Evolutionary conservation across 2,888 invertebrate species (phyloP).

Genomic region (Leptinotarsa peninsularis): DNA sequence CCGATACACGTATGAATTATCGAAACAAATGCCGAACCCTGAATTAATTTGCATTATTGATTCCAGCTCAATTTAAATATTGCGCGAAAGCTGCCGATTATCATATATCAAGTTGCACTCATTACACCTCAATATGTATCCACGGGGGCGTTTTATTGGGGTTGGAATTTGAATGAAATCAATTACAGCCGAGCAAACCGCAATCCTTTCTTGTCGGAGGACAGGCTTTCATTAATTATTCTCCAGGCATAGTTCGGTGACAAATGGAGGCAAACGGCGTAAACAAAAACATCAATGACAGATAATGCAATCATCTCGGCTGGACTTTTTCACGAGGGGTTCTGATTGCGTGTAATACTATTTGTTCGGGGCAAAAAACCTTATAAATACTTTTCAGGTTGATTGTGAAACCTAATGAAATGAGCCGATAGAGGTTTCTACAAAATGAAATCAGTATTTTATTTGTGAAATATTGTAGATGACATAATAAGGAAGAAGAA

Average conservation of each 20-base stretch:
- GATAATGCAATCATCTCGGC: background rate
- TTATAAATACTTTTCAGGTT: too few species aligned
- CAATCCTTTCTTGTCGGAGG: background rate
- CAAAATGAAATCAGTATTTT: too few species aligned
- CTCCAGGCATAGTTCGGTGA: background rate
- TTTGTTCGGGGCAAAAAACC: background rate
- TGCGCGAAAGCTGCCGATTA: background rate
- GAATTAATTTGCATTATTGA: background rate
- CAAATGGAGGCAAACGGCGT: conserved; percentile 5
- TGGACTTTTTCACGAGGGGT: background rate
- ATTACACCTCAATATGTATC: background rate
- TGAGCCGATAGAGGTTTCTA: too few species aligned
- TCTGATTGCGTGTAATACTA: background rate
- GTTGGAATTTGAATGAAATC: background rate
- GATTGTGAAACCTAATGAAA: too few species aligned
- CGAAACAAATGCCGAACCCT: too few species aligned
- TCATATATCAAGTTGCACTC: background rate
- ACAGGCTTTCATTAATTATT: background rate
- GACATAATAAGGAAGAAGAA: too few species aligned
- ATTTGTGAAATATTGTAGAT: too few species aligned
- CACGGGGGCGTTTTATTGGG: background rate
- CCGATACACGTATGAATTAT: too few species aligned
- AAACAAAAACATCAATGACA: conserved; percentile 1
- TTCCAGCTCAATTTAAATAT: background rate
- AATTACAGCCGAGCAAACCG: background rate